Conservation (phyloP, 2,113 vertebrate species). For the Gila orcuttii region DNA sequence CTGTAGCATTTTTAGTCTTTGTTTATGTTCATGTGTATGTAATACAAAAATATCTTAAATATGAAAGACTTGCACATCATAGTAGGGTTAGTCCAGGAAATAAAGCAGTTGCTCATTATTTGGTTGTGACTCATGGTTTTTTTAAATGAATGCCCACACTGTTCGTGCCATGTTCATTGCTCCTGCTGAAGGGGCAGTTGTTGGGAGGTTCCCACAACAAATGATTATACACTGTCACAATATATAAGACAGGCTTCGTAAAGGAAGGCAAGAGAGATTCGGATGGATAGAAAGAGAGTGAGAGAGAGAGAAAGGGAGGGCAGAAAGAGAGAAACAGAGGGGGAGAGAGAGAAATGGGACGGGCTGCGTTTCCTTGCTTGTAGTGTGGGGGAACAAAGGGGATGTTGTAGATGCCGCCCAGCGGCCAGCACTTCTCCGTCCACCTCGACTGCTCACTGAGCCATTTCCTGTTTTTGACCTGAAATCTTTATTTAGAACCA, state of each 20-base stretch:
- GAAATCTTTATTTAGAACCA: slow-evolving; percentile 99
- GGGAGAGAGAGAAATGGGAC: slow-evolving; percentile 51
- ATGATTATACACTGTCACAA: slow-evolving; percentile 42
- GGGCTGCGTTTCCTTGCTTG: slow-evolving; percentile 46
- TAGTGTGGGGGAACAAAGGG: slow-evolving; percentile 61
- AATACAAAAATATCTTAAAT: background rate
- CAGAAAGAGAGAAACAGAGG: background rate
- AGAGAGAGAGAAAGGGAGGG: slow-evolving; percentile 47
- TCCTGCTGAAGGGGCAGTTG: slow-evolving; percentile 30
- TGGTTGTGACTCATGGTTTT: slow-evolving; percentile 42
- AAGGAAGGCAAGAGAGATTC: background rate
- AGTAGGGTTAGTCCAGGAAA: slow-evolving; percentile 47
- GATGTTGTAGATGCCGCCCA: slow-evolving; percentile 85
- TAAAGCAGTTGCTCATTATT: slow-evolving; percentile 54
- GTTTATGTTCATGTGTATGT: no score
- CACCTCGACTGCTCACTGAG: slow-evolving; percentile 93
- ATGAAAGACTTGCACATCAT: slow-evolving; percentile 26
- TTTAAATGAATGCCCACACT: slow-evolving; percentile 48
- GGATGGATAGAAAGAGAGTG: background rate
- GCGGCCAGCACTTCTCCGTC: slow-evolving; percentile 87
- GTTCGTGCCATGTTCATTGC: slow-evolving; percentile 40
- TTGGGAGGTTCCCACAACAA: slow-evolving; percentile 36
- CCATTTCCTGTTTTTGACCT: slow-evolving; percentile 99
- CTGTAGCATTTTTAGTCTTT: no score
- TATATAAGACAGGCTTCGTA: slow-evolving; percentile 13